Evolutionary conservation across 2,888 invertebrate species (phyloP).

Genomic region (Saturnia pavonia): DNA sequence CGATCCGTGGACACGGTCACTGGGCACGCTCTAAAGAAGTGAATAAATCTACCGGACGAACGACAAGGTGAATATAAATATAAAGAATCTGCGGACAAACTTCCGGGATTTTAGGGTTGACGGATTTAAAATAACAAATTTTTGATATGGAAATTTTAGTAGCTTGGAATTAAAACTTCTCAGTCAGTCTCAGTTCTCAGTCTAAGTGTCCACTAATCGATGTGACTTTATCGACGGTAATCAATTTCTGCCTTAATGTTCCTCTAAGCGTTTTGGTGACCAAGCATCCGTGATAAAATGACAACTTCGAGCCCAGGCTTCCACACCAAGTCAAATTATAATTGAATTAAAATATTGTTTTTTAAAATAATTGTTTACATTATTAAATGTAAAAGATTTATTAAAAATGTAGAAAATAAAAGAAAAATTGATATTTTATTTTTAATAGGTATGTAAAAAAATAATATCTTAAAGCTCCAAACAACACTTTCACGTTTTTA

Average conservation of each 20-base stretch:
- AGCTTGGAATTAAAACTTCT: too few species aligned
- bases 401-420: not conserved
- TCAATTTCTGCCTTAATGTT: too few species aligned
- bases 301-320: too few species aligned
- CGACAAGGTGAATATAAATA: conserved; percentile 81
- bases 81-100: conserved; percentile 79
- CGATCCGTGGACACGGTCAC: conserved; percentile 68
- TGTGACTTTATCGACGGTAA: too few species aligned
- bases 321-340: too few species aligned
- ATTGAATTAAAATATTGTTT: too few species aligned
- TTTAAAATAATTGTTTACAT: too few species aligned
- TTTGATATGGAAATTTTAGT: not conserved
- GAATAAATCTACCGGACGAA: conserved; percentile 78
- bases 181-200: too few species aligned
- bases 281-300: too few species aligned
- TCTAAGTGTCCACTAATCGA: too few species aligned
- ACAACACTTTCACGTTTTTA: too few species aligned
- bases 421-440: not conserved
- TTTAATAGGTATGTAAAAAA: not conserved
- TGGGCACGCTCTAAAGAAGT: conserved; percentile 79
- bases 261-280: not conserved
- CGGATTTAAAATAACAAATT: not conserved
- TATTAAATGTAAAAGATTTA: too few species aligned
- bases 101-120: conserved; percentile 70
- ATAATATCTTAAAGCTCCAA: not conserved